Base-by-base conservation (phyloP, 1,140 invertebrate genomes). In the Ceratina japonica region DNA sequence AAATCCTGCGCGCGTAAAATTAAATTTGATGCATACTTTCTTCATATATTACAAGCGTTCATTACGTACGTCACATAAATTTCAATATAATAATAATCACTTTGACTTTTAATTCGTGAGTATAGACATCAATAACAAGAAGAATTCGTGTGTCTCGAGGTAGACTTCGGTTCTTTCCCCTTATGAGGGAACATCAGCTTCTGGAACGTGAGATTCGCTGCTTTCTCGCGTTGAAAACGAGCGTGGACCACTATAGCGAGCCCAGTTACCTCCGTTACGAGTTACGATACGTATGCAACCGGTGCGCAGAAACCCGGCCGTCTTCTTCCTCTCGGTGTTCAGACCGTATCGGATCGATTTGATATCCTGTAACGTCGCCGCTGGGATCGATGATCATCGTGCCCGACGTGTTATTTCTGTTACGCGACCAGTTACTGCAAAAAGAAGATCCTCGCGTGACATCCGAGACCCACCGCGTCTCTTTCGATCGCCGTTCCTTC, bases 81-180 rank as follows among this genome's bases (percentile, higher is more conserved):
- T 31, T 31, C 0, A 44, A 10, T 2, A 8, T 44, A 44, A 44
- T 44, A 44, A 44, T 44, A 44, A 44, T 10, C 37, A 8, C 2
- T 0, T 44, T 44, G 37, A 44, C 0, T 44, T 10, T 44, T 10
- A 7, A 44, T 44, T 44, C 37, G 37, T 44, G 37, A 7, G 65
- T 31, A 56, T 15, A 59, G n/a, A 20, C 56, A 2, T 37, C 31
- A 62, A 66, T 75, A 86, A 86, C 37, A 44, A 44, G 10, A 87
- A 80, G 61, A 56, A 18, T 10, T 59, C 51, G 54, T 24, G 61
- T 44, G 37, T 71, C 71, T 87, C 87, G 87, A 88, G 87, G 87
- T 85, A 86, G 86, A 77, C 87, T 86, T 86, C 82, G 85, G 87
- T 86, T 88, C 86, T 87, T 79, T 75, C 2, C 56, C 63, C 65